Percentiles rank a stretch among this genome's conserved stretches.
These are phyloP conservation scores for Drosophila lutescens DNA, from an alignment of 2,888 invertebrate genomes.

Conservation along the genomic window DNA sequence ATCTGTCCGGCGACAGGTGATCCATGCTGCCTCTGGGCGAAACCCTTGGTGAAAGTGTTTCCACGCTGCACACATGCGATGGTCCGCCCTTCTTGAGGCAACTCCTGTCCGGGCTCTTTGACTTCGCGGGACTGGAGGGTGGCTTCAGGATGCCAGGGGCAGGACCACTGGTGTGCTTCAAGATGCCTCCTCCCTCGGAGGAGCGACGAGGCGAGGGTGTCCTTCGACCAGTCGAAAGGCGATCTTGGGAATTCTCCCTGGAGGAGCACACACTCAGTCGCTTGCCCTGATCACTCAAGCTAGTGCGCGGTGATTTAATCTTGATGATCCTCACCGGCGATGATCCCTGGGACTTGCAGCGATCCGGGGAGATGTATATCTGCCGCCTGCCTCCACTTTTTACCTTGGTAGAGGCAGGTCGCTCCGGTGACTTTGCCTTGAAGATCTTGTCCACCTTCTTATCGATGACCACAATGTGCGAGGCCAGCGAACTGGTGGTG, in stretches of 20 bases:
- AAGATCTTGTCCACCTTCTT: slow-evolving; percentile 84
- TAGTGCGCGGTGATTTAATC: slow-evolving; percentile 85
- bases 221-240: slow-evolving; percentile 77
- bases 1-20: slow-evolving; percentile 83
- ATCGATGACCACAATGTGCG: slow-evolving; percentile 82
- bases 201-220: slow-evolving; percentile 83
- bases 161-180: slow-evolving; percentile 81
- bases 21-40: slow-evolving; percentile 83
- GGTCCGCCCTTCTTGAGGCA: slow-evolving; percentile 82
- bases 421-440: slow-evolving; percentile 81
- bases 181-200: slow-evolving; percentile 83
- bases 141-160: slow-evolving; percentile 81
- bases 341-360: slow-evolving; percentile 83
- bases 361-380: slow-evolving; percentile 86
- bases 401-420: slow-evolving; percentile 55
- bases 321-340: slow-evolving; percentile 84
- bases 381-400: slow-evolving; percentile 84
- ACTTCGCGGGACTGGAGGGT: slow-evolving; percentile 82
- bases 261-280: slow-evolving; percentile 80
- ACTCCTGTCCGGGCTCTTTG: slow-evolving; percentile 83
- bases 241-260: slow-evolving; percentile 83
- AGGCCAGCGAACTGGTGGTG: slow-evolving; percentile 48
- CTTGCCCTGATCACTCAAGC: slow-evolving; percentile 85
- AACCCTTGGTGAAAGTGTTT: slow-evolving; percentile 82
- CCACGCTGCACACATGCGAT: slow-evolving; percentile 82